These are phyloP conservation scores for Neoscelio sp. DNA, from an alignment of 2,888 invertebrate genomes.

Conservation along the genomic window DNA sequence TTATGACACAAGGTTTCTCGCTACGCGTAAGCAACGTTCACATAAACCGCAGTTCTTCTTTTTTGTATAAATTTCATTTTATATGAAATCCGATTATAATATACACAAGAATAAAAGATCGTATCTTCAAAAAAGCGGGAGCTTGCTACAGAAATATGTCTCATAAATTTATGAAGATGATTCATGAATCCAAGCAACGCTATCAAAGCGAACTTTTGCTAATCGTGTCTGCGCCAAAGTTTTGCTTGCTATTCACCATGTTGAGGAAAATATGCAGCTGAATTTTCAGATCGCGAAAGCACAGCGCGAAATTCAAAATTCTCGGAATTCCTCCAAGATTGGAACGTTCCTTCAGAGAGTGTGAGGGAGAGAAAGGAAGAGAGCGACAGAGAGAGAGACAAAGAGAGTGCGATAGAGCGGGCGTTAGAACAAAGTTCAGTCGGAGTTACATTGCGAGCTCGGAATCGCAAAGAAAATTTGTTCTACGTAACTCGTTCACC, in stretches of 20 bases:
- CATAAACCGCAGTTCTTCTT: no score
- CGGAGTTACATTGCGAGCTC: slow-evolving; percentile 66
- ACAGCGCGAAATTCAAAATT: slow-evolving; percentile 75
- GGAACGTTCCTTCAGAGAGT: slow-evolving; percentile 72
- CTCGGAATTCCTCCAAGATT: slow-evolving; percentile 77
- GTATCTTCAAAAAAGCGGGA: not conserved
- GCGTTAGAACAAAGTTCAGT: slow-evolving; percentile 65
- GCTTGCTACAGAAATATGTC: slow-evolving; percentile 47
- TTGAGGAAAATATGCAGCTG: slow-evolving; percentile 72
- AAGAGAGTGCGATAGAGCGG: slow-evolving; percentile 17
- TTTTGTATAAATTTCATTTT: no score
- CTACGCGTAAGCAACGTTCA: no score
- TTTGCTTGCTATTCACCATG: slow-evolving; percentile 68
- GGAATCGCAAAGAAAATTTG: slow-evolving; percentile 67
- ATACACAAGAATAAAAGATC: no score
- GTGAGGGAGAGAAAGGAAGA: slow-evolving; percentile 58
- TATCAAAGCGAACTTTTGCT: slow-evolving; percentile 69
- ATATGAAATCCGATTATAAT: no score
- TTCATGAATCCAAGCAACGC: slow-evolving; percentile 66
- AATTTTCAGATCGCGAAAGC: slow-evolving; percentile 74
- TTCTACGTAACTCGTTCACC: slow-evolving; percentile 48
- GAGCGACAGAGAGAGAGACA: slow-evolving; percentile 13
- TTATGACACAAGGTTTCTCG: no score
- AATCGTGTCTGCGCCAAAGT: slow-evolving; percentile 70
- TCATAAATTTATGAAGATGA: slow-evolving; percentile 62